These are phyloP conservation scores for Aquatica leii DNA, from an alignment of 2,888 invertebrate genomes.

Conservation along the genomic window DNA sequence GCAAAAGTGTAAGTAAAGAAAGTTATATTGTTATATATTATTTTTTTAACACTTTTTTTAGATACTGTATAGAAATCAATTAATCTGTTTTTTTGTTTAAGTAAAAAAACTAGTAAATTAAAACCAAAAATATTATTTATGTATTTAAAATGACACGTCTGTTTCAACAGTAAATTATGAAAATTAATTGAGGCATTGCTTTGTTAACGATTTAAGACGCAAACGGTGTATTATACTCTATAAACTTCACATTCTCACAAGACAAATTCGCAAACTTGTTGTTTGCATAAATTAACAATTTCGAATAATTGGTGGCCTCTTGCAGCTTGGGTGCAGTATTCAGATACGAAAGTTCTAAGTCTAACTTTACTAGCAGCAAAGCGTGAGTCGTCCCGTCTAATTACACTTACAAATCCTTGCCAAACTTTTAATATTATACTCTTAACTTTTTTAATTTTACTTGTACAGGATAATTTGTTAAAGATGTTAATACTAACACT, in stretches of 20 bases:
- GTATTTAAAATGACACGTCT: too few species aligned
- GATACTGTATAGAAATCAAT: too few species aligned
- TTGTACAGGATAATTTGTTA: constrained; percentile 19
- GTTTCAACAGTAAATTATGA: too few species aligned
- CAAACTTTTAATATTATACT: constrained; percentile 54
- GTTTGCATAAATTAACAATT: constrained; percentile 55
- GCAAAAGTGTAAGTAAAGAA: too few species aligned
- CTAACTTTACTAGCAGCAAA: constrained; percentile 44
- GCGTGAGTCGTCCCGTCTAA: constrained; percentile 52
- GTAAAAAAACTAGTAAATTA: too few species aligned
- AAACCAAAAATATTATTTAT: too few species aligned
- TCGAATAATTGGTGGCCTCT: constrained; percentile 47
- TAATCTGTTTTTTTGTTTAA: too few species aligned
- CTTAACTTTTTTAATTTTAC: constrained; percentile 31
- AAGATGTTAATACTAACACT: constrained; percentile 36
- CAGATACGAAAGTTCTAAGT: constrained; percentile 36
- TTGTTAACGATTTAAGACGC: too few species aligned
- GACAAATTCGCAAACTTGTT: constrained; percentile 39
- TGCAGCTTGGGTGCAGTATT: constrained; percentile 44
- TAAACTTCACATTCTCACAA: constrained; percentile 22
- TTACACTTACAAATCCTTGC: constrained; percentile 54
- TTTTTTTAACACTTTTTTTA: too few species aligned
- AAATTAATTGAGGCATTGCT: too few species aligned
- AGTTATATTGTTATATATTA: too few species aligned
- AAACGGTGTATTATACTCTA: too few species aligned